phyloP scores from a whole-genome alignment of 2,888 invertebrate genomes.

The Orchesella flavescens region DNA sequence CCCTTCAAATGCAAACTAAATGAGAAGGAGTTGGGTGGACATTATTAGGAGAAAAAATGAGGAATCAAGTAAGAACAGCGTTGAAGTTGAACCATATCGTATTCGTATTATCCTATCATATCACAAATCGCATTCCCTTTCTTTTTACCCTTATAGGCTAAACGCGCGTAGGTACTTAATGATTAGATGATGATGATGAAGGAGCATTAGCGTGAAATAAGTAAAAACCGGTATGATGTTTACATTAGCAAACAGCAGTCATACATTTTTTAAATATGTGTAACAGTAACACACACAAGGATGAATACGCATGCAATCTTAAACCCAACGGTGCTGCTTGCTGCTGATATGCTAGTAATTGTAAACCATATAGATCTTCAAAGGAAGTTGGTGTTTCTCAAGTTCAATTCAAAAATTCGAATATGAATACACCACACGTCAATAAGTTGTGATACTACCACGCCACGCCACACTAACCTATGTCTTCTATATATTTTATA shows the following conservation, averaged over 20 bases:
- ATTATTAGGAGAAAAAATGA: conserved; percentile 40
- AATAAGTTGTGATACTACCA: too few species aligned
- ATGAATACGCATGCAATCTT: conserved; percentile 3
- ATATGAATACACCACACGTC: too few species aligned
- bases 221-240: conserved; percentile 37
- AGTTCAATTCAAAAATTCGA: too few species aligned
- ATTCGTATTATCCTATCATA: background rate
- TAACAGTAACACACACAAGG: background rate
- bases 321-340: too few species aligned
- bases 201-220: conserved; percentile 47
- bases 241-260: conserved; percentile 9
- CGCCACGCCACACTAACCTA: too few species aligned
- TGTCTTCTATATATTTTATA: too few species aligned
- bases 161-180: background rate
- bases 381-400: too few species aligned
- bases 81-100: background rate
- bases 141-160: background rate
- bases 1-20: conserved; percentile 26
- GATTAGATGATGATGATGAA: background rate
- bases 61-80: conserved; percentile 29
- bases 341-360: too few species aligned
- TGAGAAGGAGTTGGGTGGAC: conserved; percentile 32
- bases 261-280: conserved; percentile 29
- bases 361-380: too few species aligned
- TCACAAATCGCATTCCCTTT: conserved; percentile 21